Evolutionary conservation across 1,140 invertebrate genomes (phyloP), one percentile per base, ranked within the genome.

Genomic region (Zaprionus gabonicus): DNA sequence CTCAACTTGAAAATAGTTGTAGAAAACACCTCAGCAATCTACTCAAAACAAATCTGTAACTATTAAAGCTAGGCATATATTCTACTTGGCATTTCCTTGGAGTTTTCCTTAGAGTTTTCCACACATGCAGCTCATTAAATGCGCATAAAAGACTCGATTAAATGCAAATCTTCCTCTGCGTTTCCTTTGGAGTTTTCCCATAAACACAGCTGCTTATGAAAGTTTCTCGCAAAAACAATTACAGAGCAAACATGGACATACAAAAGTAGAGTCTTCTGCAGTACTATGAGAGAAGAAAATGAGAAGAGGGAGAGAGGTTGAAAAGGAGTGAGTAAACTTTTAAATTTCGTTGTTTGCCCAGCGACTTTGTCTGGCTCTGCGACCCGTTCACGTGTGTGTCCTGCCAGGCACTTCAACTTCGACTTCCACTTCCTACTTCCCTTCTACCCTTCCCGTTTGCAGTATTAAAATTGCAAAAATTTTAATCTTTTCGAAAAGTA

Each of bases 401-500:
- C 66, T 44, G 27, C n/a, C 60, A 59, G 25, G 46, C 46, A 46
- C 41, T 17, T n/a, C n/a, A 46, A 17, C n/a, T 38, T 38, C 36
- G 0, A 7, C 15, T 7, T 9, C n/a, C 51, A 51, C 53, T 67
- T 70, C 56, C 58, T 28, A 25, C 20, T 44, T 17, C 38, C 68
- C 56, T 20, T 20, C 57, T 66, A 67, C 68, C 41, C 41, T n/a
- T 46, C 6, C n/a, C 15, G 7, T 15, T 38, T 12, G n/a, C 41
- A 3, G 74, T 88, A 88, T 88, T 88, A 88, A 88, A 88, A 88
- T 84, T 90, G 84, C 81, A 90, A 81, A 88, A 84, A 81, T 88
- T 86, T 90, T 90, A 88, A 88, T 88, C 84, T 88, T 88, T 88
- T 78, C 81, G 69, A 79, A 80, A 69, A 88, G 71, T 87, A 74